Percentiles rank a stretch among this genome's conserved stretches.
phyloP scores from a whole-genome alignment of 2,113 vertebrate genomes.

The Hystrix cristata region DNA sequence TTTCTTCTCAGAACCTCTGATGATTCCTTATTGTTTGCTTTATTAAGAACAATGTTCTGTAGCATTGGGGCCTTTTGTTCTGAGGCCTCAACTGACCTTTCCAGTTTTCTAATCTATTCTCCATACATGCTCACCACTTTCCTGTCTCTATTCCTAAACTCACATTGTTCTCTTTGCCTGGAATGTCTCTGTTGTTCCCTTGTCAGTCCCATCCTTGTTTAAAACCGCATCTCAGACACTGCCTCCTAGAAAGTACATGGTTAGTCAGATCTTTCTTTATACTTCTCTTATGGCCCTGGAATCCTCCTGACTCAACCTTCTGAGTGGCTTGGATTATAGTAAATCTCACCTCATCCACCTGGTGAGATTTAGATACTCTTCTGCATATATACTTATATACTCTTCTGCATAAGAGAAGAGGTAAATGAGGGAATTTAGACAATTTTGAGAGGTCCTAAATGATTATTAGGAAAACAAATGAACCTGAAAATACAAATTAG shows the following conservation, averaged over 20 bases:
- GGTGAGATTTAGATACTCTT: not conserved
- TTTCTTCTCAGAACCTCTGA: slow-evolving; percentile 26
- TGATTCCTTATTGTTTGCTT: slow-evolving; percentile 41
- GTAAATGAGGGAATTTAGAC: not conserved
- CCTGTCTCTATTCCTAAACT: slow-evolving; percentile 6
- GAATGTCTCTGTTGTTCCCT: not conserved
- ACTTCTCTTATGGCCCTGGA: not conserved
- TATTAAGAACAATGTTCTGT: slow-evolving; percentile 43
- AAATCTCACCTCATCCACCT: not conserved
- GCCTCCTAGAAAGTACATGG: not conserved
- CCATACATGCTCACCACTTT: slow-evolving; percentile 1
- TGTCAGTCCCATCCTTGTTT: not conserved
- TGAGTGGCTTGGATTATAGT: too few relatives aligned
- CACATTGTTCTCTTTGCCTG: slow-evolving; percentile 48
- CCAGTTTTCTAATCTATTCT: slow-evolving; percentile 44
- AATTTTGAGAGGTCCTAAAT: not conserved
- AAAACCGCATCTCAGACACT: not conserved
- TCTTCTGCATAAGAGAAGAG: not conserved
- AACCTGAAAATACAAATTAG: not conserved
- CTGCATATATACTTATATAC: not conserved
- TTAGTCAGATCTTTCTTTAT: slow-evolving; percentile 29
- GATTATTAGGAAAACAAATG: not conserved
- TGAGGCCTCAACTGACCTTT: not conserved
- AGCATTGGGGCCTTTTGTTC: not conserved
- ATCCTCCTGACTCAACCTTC: too few relatives aligned